phyloP scores from a whole-genome alignment of 2,797 vertebrate species.

The Acipenser oxyrinchus region DNA sequence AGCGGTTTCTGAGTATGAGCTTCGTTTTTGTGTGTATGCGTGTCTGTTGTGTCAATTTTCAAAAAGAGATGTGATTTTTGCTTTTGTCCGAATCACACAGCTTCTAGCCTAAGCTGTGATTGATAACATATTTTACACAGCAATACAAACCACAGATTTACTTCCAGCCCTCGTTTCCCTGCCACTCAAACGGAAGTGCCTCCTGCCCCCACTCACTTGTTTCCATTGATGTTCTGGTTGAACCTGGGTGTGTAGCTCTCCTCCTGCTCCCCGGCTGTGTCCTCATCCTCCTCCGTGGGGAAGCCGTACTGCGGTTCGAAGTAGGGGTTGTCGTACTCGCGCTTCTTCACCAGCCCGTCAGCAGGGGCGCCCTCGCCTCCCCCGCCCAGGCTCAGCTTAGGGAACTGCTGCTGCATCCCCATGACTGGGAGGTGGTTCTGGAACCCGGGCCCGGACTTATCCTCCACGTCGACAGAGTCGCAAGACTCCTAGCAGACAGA shows the following conservation, averaged over 20 bases:
- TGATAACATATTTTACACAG: too few relatives aligned
- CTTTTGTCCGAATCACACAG: too few relatives aligned
- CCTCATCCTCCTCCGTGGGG: conserved; percentile 76
- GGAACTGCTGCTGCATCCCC: conserved; percentile 51
- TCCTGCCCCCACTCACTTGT: conserved; percentile 54
- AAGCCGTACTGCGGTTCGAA: conserved; percentile 92
- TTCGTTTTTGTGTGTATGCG: too few relatives aligned
- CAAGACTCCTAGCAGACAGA: conserved; percentile 61
- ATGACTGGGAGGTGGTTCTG: conserved; percentile 66
- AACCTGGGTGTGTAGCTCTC: conserved; percentile 92
- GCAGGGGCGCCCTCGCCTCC: conserved; percentile 40
- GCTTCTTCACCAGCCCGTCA: conserved; percentile 60
- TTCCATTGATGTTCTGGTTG: conserved; percentile 83
- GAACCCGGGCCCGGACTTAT: conserved; percentile 53
- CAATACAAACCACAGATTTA: too few relatives aligned
- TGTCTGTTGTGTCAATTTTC: too few relatives aligned
- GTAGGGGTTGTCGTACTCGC: conserved; percentile 85
- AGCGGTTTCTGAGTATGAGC: too few relatives aligned
- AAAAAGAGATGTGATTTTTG: too few relatives aligned
- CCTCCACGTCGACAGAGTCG: conserved; percentile 71
- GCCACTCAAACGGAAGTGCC: too few relatives aligned
- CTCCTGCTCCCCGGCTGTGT: conserved; percentile 82
- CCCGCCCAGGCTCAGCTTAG: conserved; percentile 52
- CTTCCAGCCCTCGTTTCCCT: too few relatives aligned
- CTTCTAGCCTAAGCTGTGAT: too few relatives aligned